Evolutionary conservation across 2,888 invertebrate genomes (phyloP), one percentile per base, ranked within the genome.

Genomic region (Hemicrepidius hirtus): DNA sequence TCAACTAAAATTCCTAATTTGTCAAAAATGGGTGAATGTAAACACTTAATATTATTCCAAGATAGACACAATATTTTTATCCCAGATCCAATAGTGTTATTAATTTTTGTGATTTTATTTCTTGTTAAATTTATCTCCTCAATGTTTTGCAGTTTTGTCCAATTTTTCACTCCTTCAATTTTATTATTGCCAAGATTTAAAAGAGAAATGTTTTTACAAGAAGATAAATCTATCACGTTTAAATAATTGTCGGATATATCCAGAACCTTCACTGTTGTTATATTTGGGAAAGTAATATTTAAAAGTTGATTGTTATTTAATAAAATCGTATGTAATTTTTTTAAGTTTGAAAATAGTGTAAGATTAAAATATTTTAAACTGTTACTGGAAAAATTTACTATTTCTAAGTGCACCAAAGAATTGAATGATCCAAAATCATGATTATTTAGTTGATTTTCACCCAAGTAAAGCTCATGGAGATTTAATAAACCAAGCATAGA

Each of bases 171-270:
- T 10, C 20, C 5, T n/a, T 6, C 16, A n/a, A 62, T 46, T 41
- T 41, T 13, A 24, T 62, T 62, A 46, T 62, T 16, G 7, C 62
- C 44, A 13, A 62, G 10, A 20, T 41, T 62, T 21, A 62, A 20
- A 6, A 37, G n/a, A 3, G 5, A 18, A 6, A 20, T 10, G 10
- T 9, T 57, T 37, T 57, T 5, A 13, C 37, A 20, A 10, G 10
- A 37, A 21, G 37, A 4, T 21, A 57, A 57, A 20, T 57, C 32
- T 24, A 6, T 21, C 1, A 1, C 20, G 1, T 7, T n/a, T 10
- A 57, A 20, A 18, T 57, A 16, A 13, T 57, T 57, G 0, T 12
- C 2, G 12, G 57, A 57, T 3, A 37, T 9, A 20, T 57, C 57
- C 18, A 57, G 5, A 3, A 57, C 1, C 16, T 37, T 9, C 20